Evolutionary conservation across 2,113 vertebrate species (phyloP).

Genomic region (Chionomys nivalis): DNA sequence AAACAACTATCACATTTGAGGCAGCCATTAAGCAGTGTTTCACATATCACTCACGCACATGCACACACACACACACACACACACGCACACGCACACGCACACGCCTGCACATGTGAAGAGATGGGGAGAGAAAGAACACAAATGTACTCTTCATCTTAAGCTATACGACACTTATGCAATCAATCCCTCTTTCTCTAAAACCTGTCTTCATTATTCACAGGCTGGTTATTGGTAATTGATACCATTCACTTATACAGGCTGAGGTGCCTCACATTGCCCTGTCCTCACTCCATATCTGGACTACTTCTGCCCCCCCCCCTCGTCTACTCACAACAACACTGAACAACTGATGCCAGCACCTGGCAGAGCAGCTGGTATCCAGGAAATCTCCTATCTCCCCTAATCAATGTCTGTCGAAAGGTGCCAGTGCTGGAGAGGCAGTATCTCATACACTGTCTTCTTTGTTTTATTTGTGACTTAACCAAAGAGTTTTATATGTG

Average conservation of each 20-base stretch:
- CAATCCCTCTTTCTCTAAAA: too few species aligned
- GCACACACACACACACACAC: background rate
- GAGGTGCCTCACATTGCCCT: background rate
- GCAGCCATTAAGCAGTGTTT: background rate
- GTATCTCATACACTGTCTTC: background rate
- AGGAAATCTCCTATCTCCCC: background rate
- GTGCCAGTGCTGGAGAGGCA: accelerated
- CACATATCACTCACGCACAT: background rate
- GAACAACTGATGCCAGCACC: background rate
- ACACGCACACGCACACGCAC: background rate
- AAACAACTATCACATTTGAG: background rate
- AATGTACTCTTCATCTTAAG: background rate
- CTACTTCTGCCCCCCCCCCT: background rate
- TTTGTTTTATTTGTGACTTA: background rate
- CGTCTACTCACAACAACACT: background rate
- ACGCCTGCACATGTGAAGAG: too few species aligned
- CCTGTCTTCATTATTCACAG: too few species aligned
- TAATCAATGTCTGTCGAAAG: background rate
- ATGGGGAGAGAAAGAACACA: background rate
- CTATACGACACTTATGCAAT: accelerated
- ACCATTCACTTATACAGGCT: background rate
- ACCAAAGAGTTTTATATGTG: background rate
- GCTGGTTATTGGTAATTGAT: background rate
- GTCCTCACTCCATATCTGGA: accelerated
- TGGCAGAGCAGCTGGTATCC: accelerated